Evolutionary conservation across 2,888 invertebrate species (phyloP), one percentile per base, ranked within the genome.

Genomic region (Chymomyza procnemis): DNA sequence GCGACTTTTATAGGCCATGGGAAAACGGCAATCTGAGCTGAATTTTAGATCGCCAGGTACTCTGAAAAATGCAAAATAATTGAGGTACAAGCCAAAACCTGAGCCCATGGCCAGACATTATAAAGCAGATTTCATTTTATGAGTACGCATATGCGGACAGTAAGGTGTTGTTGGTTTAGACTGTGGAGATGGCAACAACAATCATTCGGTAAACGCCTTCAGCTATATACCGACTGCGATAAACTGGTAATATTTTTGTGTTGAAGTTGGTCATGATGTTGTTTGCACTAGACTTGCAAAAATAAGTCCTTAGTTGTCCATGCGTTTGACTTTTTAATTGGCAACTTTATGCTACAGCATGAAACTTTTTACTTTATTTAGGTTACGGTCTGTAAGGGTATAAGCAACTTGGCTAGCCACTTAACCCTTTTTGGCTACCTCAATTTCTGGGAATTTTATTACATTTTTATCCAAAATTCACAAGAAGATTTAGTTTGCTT

Each of bases 401-500:
- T 34, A 46, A 16, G 14, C 22, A 34, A 18, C n/a, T 26, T 59
- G 50, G 8, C 26, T 18, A 19, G 63, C 22, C 69, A 64, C 66
- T 78, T 78, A 67, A 66, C 64, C 64, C 30, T 64, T 63, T 59
- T 55, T 30, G 34, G 12, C 12, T 41, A 41, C 34, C 34, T 41
- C 12, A 41, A 41, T 56, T 22, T n/a, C 52, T 61, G 34, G 4
- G n/a, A 73, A 64, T 59, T 71, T 71, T 54, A 50, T 64, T 21
- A 58, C 66, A 65, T 74, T 81, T 81, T 78, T 81, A 26, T 84
- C 84, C 86, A 80, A 84, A 81, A 76, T 73, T 73, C 64, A 60
- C 26, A 22, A 6, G 34, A 55, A 41, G 50, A 4, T 58, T 54
- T 46, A 16, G 21, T 59, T 61, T 62, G 50, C 8, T 18, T 50